Conservation (phyloP, 2,888 invertebrate species). For the Polydrusus tereticollis region DNA sequence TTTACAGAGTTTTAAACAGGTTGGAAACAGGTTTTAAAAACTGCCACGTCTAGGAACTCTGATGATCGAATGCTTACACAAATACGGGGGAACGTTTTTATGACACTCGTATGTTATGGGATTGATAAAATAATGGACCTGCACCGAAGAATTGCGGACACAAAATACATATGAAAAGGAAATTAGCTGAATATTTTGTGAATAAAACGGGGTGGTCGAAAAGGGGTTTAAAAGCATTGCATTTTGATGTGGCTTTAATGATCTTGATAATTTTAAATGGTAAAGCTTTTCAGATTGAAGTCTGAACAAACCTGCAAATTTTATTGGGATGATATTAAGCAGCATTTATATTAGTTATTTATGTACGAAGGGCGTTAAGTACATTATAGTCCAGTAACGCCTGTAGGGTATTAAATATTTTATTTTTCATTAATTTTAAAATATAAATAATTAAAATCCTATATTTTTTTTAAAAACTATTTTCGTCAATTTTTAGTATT, state of each 20-base stretch:
- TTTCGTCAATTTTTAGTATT: too few species aligned
- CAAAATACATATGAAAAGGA: conserved; percentile 38
- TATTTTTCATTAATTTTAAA: too few species aligned
- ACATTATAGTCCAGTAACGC: too few species aligned
- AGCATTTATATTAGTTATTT: too few species aligned
- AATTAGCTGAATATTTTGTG: conserved; percentile 36
- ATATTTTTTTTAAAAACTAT: too few species aligned
- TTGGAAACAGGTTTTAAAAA: not conserved
- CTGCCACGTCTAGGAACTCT: not conserved
- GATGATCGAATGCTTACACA: not conserved
- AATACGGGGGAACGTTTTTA: conserved; percentile 31
- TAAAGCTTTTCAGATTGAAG: too few species aligned
- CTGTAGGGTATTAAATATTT: too few species aligned
- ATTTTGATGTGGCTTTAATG: not conserved
- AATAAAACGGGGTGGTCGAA: not conserved
- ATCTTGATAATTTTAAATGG: not conserved
- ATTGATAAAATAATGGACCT: conserved; percentile 45
- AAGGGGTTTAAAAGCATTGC: not conserved
- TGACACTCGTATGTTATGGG: conserved; percentile 31
- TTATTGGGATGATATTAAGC: too few species aligned
- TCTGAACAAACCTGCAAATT: too few species aligned
- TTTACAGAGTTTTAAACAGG: too few species aligned
- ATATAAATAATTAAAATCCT: too few species aligned
- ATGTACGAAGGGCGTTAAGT: too few species aligned
- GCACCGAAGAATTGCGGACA: conserved; percentile 26